phyloP scores from a whole-genome alignment of 2,888 invertebrate genomes.

The Hirtodrosophila confusa region DNA sequence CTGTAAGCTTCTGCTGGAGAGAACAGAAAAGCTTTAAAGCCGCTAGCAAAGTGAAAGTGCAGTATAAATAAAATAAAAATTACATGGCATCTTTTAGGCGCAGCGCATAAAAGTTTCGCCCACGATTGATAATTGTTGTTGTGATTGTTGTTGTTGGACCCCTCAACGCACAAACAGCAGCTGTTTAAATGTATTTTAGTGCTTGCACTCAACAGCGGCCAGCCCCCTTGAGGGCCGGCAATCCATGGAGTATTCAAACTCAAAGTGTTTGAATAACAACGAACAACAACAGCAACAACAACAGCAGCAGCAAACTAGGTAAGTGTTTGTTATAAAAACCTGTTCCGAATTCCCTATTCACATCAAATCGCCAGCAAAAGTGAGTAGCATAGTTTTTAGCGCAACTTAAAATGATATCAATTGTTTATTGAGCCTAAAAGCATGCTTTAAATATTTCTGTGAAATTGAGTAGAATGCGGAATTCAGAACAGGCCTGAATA shows the following conservation, averaged over 20 bases:
- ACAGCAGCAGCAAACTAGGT: slow-evolving; percentile 65
- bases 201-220: slow-evolving; percentile 81
- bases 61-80: slow-evolving; percentile 18
- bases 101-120: slow-evolving; percentile 56
- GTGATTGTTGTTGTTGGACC: slow-evolving; percentile 28
- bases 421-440: too few species aligned
- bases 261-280: slow-evolving; percentile 79
- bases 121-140: slow-evolving; percentile 25
- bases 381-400: too few species aligned
- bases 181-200: slow-evolving; percentile 84
- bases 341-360: too few species aligned
- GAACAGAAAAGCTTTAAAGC: slow-evolving; percentile 13
- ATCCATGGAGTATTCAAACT: slow-evolving; percentile 84
- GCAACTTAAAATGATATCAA: too few species aligned
- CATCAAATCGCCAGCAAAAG: too few species aligned
- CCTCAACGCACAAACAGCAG: slow-evolving; percentile 54
- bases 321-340: slow-evolving; percentile 51
- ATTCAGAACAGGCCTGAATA: too few species aligned
- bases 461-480: too few species aligned
- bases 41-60: slow-evolving; percentile 56
- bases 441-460: too few species aligned
- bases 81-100: slow-evolving; percentile 78
- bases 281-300: slow-evolving; percentile 35
- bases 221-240: slow-evolving; percentile 85
- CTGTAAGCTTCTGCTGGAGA: background rate